Conservation (phyloP, 1,140 invertebrate species). For the Mesaphorura yosii region DNA sequence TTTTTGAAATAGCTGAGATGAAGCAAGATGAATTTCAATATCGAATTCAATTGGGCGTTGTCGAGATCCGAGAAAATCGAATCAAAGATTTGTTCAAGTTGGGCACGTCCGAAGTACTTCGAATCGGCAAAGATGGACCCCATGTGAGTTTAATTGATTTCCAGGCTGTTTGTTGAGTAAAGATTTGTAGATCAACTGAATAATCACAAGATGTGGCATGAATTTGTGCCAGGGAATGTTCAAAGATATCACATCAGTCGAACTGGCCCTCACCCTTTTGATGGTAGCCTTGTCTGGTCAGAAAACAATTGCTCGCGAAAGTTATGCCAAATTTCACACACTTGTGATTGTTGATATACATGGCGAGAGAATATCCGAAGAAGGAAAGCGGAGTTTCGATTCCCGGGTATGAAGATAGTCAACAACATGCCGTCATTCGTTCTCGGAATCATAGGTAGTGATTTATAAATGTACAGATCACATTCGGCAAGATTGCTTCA, state of each 20-base stretch:
- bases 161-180: too few species aligned
- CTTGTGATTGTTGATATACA: constrained; percentile 16
- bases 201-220: too few species aligned
- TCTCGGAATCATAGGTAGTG: not conserved
- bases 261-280: too few species aligned
- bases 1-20: constrained; percentile 8
- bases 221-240: too few species aligned
- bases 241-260: too few species aligned
- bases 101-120: constrained; percentile 7
- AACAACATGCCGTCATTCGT: too few species aligned
- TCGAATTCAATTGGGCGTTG: constrained; percentile 6
- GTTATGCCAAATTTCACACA: constrained; percentile 9
- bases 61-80: constrained; percentile 15
- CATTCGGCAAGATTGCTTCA: constrained; percentile 19
- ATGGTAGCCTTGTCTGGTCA: constrained; percentile 16
- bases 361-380: not conserved
- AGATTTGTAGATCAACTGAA: too few species aligned
- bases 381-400: not conserved
- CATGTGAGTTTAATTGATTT: not conserved
- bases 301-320: constrained; percentile 10
- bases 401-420: not conserved
- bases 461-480: constrained; percentile 9
- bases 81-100: constrained; percentile 23
- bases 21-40: constrained; percentile 1
- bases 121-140: constrained; percentile 9